Evolutionary conservation across 2,113 vertebrate genomes (phyloP), one percentile per base, ranked within the genome.

Genomic region (Tor tambroides): DNA sequence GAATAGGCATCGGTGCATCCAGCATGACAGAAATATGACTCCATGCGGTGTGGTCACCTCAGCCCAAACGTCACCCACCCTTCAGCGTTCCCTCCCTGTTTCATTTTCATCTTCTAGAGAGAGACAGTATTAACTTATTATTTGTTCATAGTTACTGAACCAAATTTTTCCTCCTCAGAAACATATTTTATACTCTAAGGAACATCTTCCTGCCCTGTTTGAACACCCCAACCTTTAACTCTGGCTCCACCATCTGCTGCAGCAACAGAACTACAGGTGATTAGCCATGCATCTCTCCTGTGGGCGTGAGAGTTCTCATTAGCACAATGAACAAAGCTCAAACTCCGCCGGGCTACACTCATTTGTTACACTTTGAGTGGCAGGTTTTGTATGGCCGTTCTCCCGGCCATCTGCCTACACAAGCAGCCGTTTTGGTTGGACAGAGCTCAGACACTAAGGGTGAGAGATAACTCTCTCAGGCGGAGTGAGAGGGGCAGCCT

Each of bases 241-340:
- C 92, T 94, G 93, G 94, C 95, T 83, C 96, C 96, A 91, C 95
- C 96, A 91, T 72, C 95, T 93, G 96, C 91, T 89, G 10, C 26
- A 83, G 75, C 28, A 32, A 4, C 2, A 91, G 95, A 94, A 95
- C 91, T 95, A 93, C 96, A 94, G 74, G 91, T 95, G 86, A 96
- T 96, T 95, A 95, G 84, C 94, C 89, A 95, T 95, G 93, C 95
- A 80, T 77, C 91, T 19, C 89, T 90, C 93, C 93, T 80, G 88
- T 87, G 19, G 93, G 91, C 90, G 92, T 90, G 93, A 95, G 94
- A 94, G 92, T 93, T 94, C 95, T 96, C 95, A 96, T 96, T 96
- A 96, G 95, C 95, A 95, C 95, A 92, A 92, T 75, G 95, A 96
- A 96, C 95, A 96, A 96, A 96, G 94, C 93, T 92, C 90, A 72